Evolutionary conservation across 1,140 invertebrate species (phyloP), one percentile per base, ranked within the genome.

Genomic region (Tetramorium alpestre): DNA sequence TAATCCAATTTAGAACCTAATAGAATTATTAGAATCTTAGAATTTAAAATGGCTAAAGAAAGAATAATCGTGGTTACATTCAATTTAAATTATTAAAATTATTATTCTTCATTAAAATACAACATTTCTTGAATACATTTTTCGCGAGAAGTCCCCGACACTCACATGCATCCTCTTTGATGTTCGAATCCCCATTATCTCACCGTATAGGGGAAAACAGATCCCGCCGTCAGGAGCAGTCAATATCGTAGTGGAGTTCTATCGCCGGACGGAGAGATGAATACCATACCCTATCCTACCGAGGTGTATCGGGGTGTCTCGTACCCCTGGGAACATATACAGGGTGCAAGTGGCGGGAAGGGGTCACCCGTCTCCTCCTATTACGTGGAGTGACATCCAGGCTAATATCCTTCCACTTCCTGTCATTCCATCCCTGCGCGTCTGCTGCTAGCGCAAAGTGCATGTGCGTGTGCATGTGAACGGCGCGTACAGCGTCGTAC

Each of bases 361-460:
- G 90, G 87, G 87, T 73, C 80, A 80, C 72, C 81, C 82, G 80
- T 87, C 89, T 90, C 87, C 87, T 89, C 85, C 85, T 87, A 91
- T 93, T 91, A 92, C 87, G 58, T 62, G 84, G 88, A 93, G 91
- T 93, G 91, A 93, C 93, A 91, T 93, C 89, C 90, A 92, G 88
- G 92, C 92, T 94, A 94, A 94, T 94, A 94, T 94, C 91, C 92
- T 93, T 92, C 90, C 90, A 93, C 93, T 94, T 92, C 89, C 92
- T 93, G 93, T 93, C 92, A 92, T 90, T 92, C 86, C 86, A 85
- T 88, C 60, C 85, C 85, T 54, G 86, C 87, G 91, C 80, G 88
- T 88, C 86, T 91, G 85, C 47, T 54, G 77, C n/a, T 28, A 69
- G 64, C 18, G 22, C 60, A 47, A 82, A 56, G 75, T 58, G 77